phyloP scores from a whole-genome alignment of 2,797 vertebrate genomes.

The Peromyscus eremicus region DNA sequence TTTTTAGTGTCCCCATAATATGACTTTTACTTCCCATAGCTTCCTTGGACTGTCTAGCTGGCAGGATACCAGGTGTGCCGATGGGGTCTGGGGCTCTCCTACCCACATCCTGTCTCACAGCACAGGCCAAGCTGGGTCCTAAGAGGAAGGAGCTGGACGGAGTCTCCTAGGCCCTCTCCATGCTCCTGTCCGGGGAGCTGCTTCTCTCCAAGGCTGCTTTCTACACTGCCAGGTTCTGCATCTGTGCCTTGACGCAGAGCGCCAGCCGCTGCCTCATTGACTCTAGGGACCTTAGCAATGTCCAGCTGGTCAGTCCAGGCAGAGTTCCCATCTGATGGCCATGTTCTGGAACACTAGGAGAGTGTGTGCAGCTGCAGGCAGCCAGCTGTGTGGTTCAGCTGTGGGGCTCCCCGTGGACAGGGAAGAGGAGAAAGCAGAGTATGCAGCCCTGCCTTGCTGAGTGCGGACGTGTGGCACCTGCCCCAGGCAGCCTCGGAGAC shows the following conservation, averaged over 20 bases:
- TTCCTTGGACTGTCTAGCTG: accelerated
- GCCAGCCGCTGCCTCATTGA: background rate
- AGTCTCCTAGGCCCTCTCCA: background rate
- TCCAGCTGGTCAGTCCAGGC: background rate
- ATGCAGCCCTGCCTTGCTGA: too few species aligned
- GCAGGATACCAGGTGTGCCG: accelerated
- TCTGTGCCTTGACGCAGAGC: accelerated
- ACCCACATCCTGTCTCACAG: accelerated
- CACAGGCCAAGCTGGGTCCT: background rate
- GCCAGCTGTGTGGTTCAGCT: accelerated
- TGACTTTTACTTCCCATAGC: background rate
- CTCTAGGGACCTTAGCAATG: background rate
- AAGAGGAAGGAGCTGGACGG: background rate
- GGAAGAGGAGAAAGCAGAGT: background rate
- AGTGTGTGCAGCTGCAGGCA: accelerated
- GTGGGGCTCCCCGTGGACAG: accelerated
- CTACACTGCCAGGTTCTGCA: accelerated
- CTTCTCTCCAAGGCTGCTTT: accelerated
- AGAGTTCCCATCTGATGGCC: background rate
- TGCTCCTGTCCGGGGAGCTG: background rate
- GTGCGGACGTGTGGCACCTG: accelerated
- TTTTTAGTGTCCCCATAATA: background rate
- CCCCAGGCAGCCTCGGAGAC: background rate
- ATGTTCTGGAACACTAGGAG: too few species aligned
- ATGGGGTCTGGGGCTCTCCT: background rate